Base-by-base conservation (phyloP, 2,797 vertebrate species). In the Tamandua tetradactyla region DNA sequence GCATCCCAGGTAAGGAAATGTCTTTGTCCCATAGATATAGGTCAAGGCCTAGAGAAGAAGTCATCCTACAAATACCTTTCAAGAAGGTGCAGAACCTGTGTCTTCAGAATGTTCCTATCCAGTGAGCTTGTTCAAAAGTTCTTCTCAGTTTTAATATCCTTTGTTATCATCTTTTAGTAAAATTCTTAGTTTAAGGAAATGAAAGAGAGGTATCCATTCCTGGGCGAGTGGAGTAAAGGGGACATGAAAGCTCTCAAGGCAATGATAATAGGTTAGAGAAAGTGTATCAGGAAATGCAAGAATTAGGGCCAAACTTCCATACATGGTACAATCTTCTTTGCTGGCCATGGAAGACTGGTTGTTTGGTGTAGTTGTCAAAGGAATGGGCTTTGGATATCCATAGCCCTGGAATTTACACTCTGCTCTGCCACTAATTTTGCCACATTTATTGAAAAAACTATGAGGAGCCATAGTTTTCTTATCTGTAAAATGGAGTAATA, bases 401-500 rank as follows among this genome's bases (percentile, higher is more conserved):
- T 44, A 86, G 40, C 40, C 47, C 37, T 85, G 47, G 40, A 85
- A 17, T 71, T 85, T 44, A 71, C n/a, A 84, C 32, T 62, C 71
- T 92, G 35, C 35, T 82, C 35, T 89, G 49, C 79, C 40, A 71
- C 35, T 83, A 37, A 69, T 78, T 87, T 18, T 69, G 40, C 57
- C 79, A 0, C 30, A 17, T 89, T 71, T 87, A 69, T 20, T 83
- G 44, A n/a, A n/a, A 66, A 93, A 57, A 91, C 89, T 17, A 22
- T 79, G 62, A n/a, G n/a, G n/a, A 55, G 76, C 85, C 44, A n/a
- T 66, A 15, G 42, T 83, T 81, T 81, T 30, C 61, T 89, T 76
- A 68, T 62, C 11, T 95, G 64, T 78, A 79, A 93, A 93, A 81
- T 64, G n/a, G 62, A 7, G 47, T 74, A 79, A 80, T 66, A 66